These are phyloP conservation scores for Rhabdomys dilectus DNA, from an alignment of 2,113 vertebrate species.

Conservation along the genomic window DNA sequence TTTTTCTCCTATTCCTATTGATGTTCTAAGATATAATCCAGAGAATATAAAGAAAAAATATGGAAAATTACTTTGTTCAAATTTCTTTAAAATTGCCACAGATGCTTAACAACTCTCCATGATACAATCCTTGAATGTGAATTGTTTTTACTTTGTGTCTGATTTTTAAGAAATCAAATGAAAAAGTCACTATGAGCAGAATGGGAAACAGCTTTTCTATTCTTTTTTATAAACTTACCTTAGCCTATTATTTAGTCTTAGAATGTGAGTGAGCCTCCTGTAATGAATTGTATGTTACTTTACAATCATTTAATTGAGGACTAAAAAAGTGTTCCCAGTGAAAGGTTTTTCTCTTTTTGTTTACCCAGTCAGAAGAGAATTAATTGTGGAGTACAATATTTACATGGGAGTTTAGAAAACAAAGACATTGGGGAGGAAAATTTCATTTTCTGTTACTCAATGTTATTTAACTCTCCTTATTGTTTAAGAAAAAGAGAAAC, in stretches of 20 bases:
- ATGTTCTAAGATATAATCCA: neutral
- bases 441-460: neutral
- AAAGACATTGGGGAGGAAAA: neutral
- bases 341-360: neutral
- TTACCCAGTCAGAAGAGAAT: neutral
- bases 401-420: neutral
- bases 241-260: neutral
- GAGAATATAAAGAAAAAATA: neutral
- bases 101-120: neutral
- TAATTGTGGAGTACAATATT: neutral
- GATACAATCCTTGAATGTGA: accelerated
- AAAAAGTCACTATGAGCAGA: neutral
- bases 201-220: neutral
- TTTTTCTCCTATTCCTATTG: neutral
- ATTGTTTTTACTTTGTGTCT: neutral
- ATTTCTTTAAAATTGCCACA: neutral
- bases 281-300: neutral
- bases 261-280: neutral
- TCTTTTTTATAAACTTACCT: neutral
- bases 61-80: neutral
- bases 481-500: neutral
- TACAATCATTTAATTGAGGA: neutral
- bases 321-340: neutral
- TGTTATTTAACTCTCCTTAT: neutral
- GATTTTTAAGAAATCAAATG: neutral